phyloP scores from a whole-genome alignment of 2,797 vertebrate genomes.

The Microctenopoma steveboyesi region DNA sequence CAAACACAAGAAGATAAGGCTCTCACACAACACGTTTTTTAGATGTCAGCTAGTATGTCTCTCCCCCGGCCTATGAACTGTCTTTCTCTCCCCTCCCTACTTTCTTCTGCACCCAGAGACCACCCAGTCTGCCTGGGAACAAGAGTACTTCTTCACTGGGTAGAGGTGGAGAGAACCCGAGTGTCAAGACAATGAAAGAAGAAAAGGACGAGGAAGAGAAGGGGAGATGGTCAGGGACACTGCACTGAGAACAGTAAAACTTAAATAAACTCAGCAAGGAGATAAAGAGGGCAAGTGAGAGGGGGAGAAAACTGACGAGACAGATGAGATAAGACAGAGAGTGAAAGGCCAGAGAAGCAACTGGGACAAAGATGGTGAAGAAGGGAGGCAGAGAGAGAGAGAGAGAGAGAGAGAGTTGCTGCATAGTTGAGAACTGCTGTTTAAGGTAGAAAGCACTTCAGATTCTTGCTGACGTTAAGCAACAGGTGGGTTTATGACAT shows the following conservation, averaged over 20 bases:
- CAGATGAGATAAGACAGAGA: slow-evolving; percentile 36
- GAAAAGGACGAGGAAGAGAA: background rate
- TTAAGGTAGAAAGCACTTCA: slow-evolving; percentile 6
- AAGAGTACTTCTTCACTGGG: slow-evolving; percentile 36
- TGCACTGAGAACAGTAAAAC: slow-evolving; percentile 13
- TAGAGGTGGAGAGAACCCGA: slow-evolving; percentile 42
- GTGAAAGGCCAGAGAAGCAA: slow-evolving; percentile 21
- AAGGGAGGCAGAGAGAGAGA: background rate
- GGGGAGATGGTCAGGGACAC: slow-evolving; percentile 14
- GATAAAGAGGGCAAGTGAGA: slow-evolving; percentile 11
- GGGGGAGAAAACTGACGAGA: slow-evolving; percentile 19
- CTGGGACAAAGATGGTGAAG: slow-evolving; percentile 17
- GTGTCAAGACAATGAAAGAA: slow-evolving; percentile 10
- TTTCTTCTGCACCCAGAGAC: slow-evolving; percentile 43
- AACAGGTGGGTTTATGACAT: slow-evolving; percentile 4
- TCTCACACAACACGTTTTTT: slow-evolving; percentile 26
- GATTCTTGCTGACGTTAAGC: background rate
- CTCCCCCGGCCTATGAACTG: slow-evolving; percentile 38
- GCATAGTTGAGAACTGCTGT: too few relatives aligned
- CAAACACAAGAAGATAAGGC: slow-evolving; percentile 47
- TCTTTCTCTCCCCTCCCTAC: slow-evolving; percentile 9
- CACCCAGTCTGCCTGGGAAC: slow-evolving; percentile 73
- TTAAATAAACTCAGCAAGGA: slow-evolving; percentile 14
- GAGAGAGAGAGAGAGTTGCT: background rate
- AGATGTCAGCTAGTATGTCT: slow-evolving; percentile 40